A percentile compares a stretch with the other conserved stretches of the same genome.
phyloP scores from a whole-genome alignment of 2,797 vertebrate genomes.

The Gadopsis bispinosus region DNA sequence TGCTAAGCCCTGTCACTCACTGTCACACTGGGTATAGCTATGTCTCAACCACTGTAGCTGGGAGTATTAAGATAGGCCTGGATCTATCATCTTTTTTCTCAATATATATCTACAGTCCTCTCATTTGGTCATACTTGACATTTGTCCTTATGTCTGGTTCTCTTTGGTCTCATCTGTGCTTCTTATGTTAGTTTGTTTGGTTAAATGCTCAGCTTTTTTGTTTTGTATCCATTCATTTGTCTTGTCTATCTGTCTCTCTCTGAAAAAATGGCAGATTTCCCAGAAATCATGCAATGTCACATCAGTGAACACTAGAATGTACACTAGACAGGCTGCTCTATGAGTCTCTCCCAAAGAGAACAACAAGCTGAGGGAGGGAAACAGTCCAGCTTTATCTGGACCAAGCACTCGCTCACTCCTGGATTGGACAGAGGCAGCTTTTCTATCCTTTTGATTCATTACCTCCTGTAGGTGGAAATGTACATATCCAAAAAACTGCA shows the following conservation, averaged over 20 bases:
- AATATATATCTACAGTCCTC: background rate
- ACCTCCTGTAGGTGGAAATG: background rate
- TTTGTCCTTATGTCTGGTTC: slow-evolving; percentile 20
- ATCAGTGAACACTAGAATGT: background rate
- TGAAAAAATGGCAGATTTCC: background rate
- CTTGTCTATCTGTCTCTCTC: background rate
- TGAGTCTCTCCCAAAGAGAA: background rate
- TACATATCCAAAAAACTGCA: background rate
- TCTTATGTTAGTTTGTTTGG: background rate
- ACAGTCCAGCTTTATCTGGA: slow-evolving; percentile 8
- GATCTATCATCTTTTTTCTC: slow-evolving; percentile 38
- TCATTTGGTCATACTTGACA: background rate
- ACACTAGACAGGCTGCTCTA: background rate
- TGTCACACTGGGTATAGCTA: slow-evolving; percentile 63
- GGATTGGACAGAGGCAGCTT: background rate
- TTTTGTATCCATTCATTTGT: background rate
- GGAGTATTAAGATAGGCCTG: slow-evolving; percentile 48
- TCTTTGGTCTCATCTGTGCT: background rate
- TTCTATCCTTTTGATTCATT: background rate
- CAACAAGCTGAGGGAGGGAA: background rate
- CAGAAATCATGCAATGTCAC: slow-evolving; percentile 4
- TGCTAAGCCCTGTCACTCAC: slow-evolving; percentile 75
- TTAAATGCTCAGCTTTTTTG: background rate
- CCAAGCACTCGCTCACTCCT: background rate
- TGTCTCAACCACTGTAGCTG: slow-evolving; percentile 39